Evolutionary conservation across 2,797 vertebrate genomes (phyloP).

Genomic region (Diplodus sargus): DNA sequence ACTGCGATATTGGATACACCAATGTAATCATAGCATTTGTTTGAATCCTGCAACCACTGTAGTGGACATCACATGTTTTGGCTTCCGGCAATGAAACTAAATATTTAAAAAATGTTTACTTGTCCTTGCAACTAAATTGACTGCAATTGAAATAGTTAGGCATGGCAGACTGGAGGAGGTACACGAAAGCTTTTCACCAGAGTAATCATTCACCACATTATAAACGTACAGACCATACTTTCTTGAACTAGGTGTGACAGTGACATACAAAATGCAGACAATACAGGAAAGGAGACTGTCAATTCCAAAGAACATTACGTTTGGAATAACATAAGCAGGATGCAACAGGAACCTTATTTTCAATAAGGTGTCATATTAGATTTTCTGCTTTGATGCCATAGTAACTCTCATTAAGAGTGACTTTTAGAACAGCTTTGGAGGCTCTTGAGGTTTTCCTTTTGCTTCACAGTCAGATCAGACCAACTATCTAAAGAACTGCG

Average conservation of each 20-base stretch:
- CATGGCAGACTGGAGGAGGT: too few species aligned
- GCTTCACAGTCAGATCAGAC: not conserved
- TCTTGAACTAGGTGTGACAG: not conserved
- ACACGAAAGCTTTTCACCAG: too few species aligned
- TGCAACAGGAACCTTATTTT: not conserved
- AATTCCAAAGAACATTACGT: not conserved
- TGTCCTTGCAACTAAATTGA: not conserved
- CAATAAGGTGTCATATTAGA: not conserved
- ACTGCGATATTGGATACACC: too few species aligned
- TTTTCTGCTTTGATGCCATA: not conserved
- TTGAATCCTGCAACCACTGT: not conserved
- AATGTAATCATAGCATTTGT: not conserved
- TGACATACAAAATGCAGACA: not conserved
- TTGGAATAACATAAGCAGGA: not conserved
- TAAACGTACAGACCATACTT: not conserved
- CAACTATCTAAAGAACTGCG: not conserved
- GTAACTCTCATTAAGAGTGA: not conserved
- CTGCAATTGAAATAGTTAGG: not conserved
- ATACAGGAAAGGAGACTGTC: not conserved
- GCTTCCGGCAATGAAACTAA: too few species aligned
- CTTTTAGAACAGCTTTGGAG: not conserved
- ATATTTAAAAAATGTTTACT: not conserved
- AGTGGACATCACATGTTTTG: not conserved
- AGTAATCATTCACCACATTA: too few species aligned
- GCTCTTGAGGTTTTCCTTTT: conserved; percentile 3